phyloP scores from a whole-genome alignment of 2,888 invertebrate genomes.

The Napeogenes sylphis region DNA sequence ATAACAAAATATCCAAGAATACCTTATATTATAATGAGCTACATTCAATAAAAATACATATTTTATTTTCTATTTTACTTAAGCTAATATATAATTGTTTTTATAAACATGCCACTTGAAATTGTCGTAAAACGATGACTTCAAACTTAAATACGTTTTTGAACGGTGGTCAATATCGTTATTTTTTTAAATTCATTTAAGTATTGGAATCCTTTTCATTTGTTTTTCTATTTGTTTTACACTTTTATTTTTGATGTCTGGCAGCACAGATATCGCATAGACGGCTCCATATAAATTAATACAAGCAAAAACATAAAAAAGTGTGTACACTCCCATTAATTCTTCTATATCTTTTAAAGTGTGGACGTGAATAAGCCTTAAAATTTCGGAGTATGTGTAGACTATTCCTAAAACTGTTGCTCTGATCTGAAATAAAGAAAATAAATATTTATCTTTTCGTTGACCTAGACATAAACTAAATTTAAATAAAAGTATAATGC shows the following conservation, averaged over 20 bases:
- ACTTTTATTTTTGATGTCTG: slow-evolving; percentile 47
- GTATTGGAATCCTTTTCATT: slow-evolving; percentile 52
- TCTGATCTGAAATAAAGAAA: slow-evolving; percentile 51
- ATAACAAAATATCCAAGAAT: too few species aligned
- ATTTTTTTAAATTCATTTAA: slow-evolving; percentile 35
- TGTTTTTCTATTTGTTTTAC: slow-evolving; percentile 57
- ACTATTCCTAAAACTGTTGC: slow-evolving; percentile 48
- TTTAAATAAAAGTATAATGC: too few species aligned
- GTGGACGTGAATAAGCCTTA: slow-evolving; percentile 54
- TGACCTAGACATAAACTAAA: too few species aligned
- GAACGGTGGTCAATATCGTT: too few species aligned
- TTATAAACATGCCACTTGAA: too few species aligned
- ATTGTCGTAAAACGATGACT: too few species aligned
- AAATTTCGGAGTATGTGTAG: slow-evolving; percentile 51
- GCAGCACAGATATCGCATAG: slow-evolving; percentile 53
- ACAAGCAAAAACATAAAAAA: slow-evolving; percentile 57
- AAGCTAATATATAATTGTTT: too few species aligned
- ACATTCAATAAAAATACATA: too few species aligned
- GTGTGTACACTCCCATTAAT: slow-evolving; percentile 53
- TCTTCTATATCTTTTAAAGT: slow-evolving; percentile 56
- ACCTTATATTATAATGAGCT: too few species aligned
- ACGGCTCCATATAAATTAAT: slow-evolving; percentile 59
- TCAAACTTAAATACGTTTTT: too few species aligned
- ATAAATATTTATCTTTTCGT: background rate
- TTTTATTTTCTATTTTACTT: too few species aligned